Evolutionary conservation across 92 coral and sea anemone species (phyloP).

Genomic region (Chrysogorgia sp.): DNA sequence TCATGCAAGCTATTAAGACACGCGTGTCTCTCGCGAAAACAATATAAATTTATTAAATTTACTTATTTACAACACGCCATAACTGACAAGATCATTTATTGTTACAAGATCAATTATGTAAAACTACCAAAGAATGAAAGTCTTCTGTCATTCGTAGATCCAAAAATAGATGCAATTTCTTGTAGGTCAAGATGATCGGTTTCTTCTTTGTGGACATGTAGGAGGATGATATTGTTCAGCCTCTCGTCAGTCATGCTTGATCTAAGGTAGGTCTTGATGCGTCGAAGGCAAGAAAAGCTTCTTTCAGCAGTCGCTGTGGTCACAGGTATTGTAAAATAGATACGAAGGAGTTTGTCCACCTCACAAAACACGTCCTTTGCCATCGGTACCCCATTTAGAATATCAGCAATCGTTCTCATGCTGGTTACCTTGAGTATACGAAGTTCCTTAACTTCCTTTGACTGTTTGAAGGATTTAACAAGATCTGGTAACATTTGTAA

Average conservation of each 20-base stretch:
- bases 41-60: no score
- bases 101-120: neutral
- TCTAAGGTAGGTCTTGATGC: neutral
- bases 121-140: neutral
- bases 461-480: slow-evolving; percentile 2
- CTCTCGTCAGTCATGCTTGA: neutral
- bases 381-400: neutral
- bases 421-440: neutral
- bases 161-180: neutral
- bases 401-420: neutral
- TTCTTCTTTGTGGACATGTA: slow-evolving; percentile 1
- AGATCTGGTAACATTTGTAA: slow-evolving; percentile 44
- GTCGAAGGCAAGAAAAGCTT: neutral
- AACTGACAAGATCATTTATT: no score
- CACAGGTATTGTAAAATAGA: neutral
- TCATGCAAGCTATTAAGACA: no score
- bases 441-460: neutral
- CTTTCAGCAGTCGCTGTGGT: slow-evolving; percentile 9
- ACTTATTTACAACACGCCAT: no score
- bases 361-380: neutral
- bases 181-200: neutral
- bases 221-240: neutral
- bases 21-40: no score
- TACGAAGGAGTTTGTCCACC: slow-evolving; percentile 1
- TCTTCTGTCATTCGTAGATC: neutral